Conservation (phyloP, 2,113 vertebrate species). For the Rhineura floridana region DNA sequence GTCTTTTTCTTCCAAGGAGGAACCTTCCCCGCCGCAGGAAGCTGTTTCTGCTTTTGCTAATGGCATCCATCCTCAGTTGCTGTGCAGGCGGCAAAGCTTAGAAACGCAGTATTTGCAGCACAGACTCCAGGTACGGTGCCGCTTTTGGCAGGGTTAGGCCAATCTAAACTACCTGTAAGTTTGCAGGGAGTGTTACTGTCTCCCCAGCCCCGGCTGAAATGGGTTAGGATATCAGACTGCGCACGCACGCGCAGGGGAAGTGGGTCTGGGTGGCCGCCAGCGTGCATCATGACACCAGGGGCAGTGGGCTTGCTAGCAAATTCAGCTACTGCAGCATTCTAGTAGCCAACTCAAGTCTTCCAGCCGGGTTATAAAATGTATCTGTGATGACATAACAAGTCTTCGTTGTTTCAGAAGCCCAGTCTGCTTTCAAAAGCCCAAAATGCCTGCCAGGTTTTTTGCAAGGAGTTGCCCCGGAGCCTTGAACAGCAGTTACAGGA, state of each 20-base stretch:
- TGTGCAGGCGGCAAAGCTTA: conserved; percentile 88
- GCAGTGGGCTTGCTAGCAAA: neutral
- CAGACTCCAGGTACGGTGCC: conserved; percentile 84
- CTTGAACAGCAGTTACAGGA: conserved; percentile 98
- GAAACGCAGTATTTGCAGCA: conserved; percentile 92
- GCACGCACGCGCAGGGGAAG: too few species aligned
- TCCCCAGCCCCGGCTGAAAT: neutral
- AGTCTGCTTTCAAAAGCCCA: conserved; percentile 86
- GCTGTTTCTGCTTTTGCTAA: conserved; percentile 78
- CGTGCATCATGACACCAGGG: neutral
- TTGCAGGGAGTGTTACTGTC: neutral
- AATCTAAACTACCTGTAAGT: neutral
- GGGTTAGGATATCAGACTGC: too few species aligned
- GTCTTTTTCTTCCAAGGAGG: conserved; percentile 77
- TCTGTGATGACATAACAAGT: rapidly evolving
- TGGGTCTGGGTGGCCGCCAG: too few species aligned
- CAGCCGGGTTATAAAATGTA: too few species aligned
- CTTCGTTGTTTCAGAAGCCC: conserved; percentile 77
- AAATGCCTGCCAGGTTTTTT: conserved; percentile 91
- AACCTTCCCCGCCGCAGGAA: conserved; percentile 83
- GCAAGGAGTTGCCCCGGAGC: conserved; percentile 92
- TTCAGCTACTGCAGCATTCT: neutral
- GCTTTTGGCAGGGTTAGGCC: neutral
- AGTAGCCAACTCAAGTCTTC: neutral
- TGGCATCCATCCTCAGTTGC: conserved; percentile 77